Evolutionary conservation across 2,888 invertebrate species (phyloP).

Genomic region (Quadriops clusia): DNA sequence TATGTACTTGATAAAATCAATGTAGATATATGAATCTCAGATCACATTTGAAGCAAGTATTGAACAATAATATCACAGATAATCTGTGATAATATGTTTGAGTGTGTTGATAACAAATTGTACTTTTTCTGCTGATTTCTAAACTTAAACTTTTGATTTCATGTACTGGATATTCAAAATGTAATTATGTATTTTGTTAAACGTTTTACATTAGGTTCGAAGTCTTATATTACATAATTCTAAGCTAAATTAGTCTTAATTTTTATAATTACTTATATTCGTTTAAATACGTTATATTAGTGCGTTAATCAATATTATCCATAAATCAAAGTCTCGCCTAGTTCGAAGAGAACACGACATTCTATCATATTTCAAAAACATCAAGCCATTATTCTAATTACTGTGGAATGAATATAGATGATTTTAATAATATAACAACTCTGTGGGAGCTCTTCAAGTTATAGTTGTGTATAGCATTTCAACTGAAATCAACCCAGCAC

Average conservation of each 20-base stretch:
- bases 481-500: too few relatives aligned
- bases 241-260: too few relatives aligned
- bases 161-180: neutral
- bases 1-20: too few relatives aligned
- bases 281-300: constrained; percentile 11
- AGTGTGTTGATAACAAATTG: neutral
- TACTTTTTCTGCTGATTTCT: neutral
- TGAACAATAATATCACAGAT: neutral
- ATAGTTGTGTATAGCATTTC: too few relatives aligned
- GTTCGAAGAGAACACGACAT: constrained; percentile 32
- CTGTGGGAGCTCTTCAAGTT: constrained; percentile 15
- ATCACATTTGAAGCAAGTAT: constrained; percentile 2
- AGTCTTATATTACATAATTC: too few relatives aligned
- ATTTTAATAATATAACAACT: constrained; percentile 29
- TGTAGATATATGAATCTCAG: constrained; percentile 1
- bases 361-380: constrained; percentile 35
- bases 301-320: constrained; percentile 28
- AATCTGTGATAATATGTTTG: neutral
- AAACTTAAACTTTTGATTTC: neutral
- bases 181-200: too few relatives aligned
- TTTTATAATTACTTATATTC: too few relatives aligned
- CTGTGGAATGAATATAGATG: constrained; percentile 31
- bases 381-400: constrained; percentile 35
- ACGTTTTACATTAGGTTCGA: too few relatives aligned
- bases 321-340: constrained; percentile 35